Conservation (phyloP, 2,113 vertebrate species). For the Zosterops borbonicus region DNA sequence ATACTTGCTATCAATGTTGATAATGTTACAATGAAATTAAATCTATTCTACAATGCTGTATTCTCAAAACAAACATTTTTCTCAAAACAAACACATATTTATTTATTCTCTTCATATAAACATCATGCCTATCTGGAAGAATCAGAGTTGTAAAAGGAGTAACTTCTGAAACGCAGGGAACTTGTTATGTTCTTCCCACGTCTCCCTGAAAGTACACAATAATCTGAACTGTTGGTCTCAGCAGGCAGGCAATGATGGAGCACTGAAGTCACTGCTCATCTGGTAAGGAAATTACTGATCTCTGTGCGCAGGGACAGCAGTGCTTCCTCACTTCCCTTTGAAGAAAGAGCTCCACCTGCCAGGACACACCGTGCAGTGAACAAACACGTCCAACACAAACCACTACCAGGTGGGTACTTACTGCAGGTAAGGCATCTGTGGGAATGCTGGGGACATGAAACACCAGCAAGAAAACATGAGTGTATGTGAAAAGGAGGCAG, state of each 20-base stretch:
- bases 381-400: not conserved
- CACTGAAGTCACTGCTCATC: not conserved
- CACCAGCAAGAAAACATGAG: not conserved
- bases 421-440: rapidly evolving
- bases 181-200: not conserved
- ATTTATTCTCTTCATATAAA: slow-evolving; percentile 2
- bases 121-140: not conserved
- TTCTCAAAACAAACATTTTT: not conserved
- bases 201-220: not conserved
- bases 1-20: not conserved
- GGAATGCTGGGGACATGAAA: not conserved
- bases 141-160: not conserved
- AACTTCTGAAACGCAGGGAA: not conserved
- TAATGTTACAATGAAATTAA: slow-evolving; percentile 20
- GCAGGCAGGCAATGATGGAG: not conserved
- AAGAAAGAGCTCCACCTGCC: not conserved
- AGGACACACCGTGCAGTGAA: rapidly evolving
- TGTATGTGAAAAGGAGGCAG: not conserved
- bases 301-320: not conserved
- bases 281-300: not conserved
- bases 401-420: not conserved
- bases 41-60: not conserved
- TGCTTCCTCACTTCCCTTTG: not conserved
- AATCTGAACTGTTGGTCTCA: not conserved
- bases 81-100: not conserved